Evolutionary conservation across 2,888 invertebrate species (phyloP), one percentile per base, ranked within the genome.

Genomic region (Koerneria pararmatus): DNA sequence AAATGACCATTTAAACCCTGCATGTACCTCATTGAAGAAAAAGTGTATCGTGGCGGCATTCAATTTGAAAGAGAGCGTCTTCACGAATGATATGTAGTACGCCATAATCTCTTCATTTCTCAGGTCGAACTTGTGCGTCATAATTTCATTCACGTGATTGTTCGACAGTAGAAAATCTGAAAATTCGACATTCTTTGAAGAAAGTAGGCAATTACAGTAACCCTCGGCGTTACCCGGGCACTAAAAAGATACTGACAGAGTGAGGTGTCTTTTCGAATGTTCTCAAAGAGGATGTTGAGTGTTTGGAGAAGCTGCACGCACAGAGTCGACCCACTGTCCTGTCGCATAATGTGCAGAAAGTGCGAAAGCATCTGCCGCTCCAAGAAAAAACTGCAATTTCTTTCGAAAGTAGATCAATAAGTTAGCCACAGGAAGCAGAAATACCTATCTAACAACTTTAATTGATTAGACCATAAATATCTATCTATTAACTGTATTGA

Each of bases 351-450:
- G 77, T 91, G 90, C 77, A 98, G 86, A 85, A 99, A 98, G 85
- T 95, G 97, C 5, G 94, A 92, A 41, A 98, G 87, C 97, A 99
- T 98, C 83, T 98, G 98, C 84, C 97, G 95, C 85, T 98, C 98
- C 84, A 99, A 86, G 85, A 98, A 98, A 86, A 97, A 98, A 84
- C 97, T 98, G 86, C 71, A 88, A 88, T 29, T 11, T 19, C 60
- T 11, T 11, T 8, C 53, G 11, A 11, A 11, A 53, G 8, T 37
- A 2, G 15, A 37, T 46, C 3, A 4, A 60, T 22, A 60, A 49
- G 27, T 19, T 22, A 27, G 11, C 32, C 0, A 22, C 1, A 1
- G 27, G 15, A 5, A 32, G 37, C 11, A 8, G 0, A 0, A 8
- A 35, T 2, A 1, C n/a, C 24, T 6, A 35, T 22, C n/a, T n/a